phyloP scores from a whole-genome alignment of 2,113 vertebrate genomes.

The Ibidorhyncha struthersii region DNA sequence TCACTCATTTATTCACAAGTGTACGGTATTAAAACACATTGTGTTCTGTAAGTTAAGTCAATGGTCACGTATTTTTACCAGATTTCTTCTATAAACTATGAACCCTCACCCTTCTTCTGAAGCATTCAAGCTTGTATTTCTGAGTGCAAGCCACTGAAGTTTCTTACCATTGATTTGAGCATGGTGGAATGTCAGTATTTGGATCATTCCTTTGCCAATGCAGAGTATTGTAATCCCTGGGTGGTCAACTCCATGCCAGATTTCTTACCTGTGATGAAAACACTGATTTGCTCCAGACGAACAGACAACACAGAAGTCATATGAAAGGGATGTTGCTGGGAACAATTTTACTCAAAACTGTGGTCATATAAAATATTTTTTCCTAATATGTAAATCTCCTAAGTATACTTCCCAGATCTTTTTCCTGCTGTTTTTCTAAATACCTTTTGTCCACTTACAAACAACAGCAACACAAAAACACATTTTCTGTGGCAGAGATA shows the following conservation, averaged over 20 bases:
- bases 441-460: background rate
- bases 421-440: background rate
- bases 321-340: background rate
- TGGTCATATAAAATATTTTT: background rate
- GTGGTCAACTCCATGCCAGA: background rate
- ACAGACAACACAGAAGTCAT: background rate
- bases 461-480: background rate
- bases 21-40: background rate
- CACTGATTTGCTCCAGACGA: background rate
- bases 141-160: background rate
- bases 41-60: background rate
- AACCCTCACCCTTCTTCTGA: background rate
- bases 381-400: accelerated
- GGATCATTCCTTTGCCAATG: background rate
- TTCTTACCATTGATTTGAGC: background rate
- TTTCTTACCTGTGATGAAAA: background rate
- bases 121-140: background rate
- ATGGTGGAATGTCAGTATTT: background rate
- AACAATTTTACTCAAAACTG: background rate
- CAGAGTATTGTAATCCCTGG: background rate
- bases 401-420: background rate
- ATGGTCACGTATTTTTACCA: background rate
- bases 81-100: background rate
- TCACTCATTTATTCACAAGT: background rate
- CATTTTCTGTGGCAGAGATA: background rate